phyloP scores from a whole-genome alignment of 2,888 invertebrate species.

The Zonitis immaculata region DNA sequence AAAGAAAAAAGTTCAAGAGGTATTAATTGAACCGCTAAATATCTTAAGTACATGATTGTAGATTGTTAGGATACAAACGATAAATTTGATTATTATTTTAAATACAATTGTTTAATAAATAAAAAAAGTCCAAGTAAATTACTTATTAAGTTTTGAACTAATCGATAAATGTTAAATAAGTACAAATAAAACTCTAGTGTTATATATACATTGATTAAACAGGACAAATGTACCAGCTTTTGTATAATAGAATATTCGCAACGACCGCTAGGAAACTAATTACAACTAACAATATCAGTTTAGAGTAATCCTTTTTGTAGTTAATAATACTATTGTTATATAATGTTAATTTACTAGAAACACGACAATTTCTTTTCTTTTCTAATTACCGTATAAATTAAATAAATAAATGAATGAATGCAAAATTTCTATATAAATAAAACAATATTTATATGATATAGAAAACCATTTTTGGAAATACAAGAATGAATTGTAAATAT shows the following conservation, averaged over 20 bases:
- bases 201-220: conserved; percentile 21
- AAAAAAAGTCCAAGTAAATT: too few relatives aligned
- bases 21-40: too few relatives aligned
- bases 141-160: too few relatives aligned
- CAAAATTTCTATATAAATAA: too few relatives aligned
- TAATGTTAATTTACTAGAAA: conserved; percentile 3
- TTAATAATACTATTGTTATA: conserved; percentile 14
- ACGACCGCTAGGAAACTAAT: conserved; percentile 9
- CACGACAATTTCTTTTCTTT: conserved; percentile 4
- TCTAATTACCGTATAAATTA: too few relatives aligned
- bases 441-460: too few relatives aligned
- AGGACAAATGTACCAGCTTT: conserved; percentile 13
- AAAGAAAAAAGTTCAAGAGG: too few relatives aligned
- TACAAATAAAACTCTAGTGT: conserved; percentile 28
- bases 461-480: conserved; percentile 4
- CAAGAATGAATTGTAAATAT: conserved; percentile 12
- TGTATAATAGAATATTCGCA: conserved; percentile 9
- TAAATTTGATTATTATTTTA: too few relatives aligned
- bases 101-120: too few relatives aligned
- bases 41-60: too few relatives aligned
- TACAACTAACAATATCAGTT: conserved; percentile 11
- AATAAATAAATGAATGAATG: too few relatives aligned
- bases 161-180: conserved; percentile 34
- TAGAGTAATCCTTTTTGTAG: conserved; percentile 13
- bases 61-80: too few relatives aligned